Evolutionary conservation across 1,140 invertebrate species (phyloP), one percentile per base, ranked within the genome.

Genomic region (Diprion similis): DNA sequence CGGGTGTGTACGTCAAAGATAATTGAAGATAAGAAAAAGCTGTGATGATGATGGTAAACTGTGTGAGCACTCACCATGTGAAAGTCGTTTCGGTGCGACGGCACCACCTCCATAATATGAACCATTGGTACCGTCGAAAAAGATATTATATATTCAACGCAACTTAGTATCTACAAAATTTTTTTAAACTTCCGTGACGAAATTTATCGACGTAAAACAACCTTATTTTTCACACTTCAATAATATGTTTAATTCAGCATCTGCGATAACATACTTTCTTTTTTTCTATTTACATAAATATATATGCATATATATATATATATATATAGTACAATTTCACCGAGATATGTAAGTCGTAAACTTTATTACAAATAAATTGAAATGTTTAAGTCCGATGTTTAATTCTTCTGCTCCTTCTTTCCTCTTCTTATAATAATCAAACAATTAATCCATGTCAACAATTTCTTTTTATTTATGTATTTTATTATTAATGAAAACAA

Each of bases 31-130:
- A 37, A 6, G n/a, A 3, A 37, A 37, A 37, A 37, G 6, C 6
- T 37, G 24, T 6, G 24, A 37, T 37, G 24, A 37, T 37, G 24
- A 37, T 37, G 24, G 24, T 37, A 37, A 37, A 37, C 24, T 37
- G 24, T 37, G 24, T 37, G 24, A 1, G 71, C 66, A 86, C 87
- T 87, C 83, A 87, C 87, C 86, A 86, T 87, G 76, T 85, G 81
- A 78, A 87, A 82, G 86, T 88, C 87, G 85, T 84, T 86, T 83
- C 87, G 87, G 84, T 84, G 85, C 86, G 86, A 85, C 87, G 85
- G 83, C 82, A 88, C 81, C 79, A 86, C 80, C 84, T 88, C 87
- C 81, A 86, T 78, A 77, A 88, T 88, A 80, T 87, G 86, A 87
- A 88, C 87, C 87, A 88, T 88, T 88, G 84, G 85, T 84, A 78